These are phyloP conservation scores for Scophthalmus maximus DNA, from an alignment of 2,113 vertebrate genomes.

Conservation along the genomic window DNA sequence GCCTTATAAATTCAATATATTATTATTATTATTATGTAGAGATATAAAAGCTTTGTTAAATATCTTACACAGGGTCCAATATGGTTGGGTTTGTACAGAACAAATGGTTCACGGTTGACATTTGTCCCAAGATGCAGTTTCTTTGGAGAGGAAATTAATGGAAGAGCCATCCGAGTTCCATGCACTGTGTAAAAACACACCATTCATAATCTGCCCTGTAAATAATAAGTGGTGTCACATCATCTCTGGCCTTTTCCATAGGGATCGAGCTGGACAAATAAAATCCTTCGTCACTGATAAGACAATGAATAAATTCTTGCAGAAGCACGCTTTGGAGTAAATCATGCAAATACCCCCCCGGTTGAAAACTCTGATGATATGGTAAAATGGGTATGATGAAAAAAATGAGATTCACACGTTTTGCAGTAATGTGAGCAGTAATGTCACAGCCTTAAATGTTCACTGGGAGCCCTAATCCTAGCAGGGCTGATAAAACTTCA, in stretches of 20 bases:
- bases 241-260: not conserved
- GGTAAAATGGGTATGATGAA: not conserved
- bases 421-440: not conserved
- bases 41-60: conserved; percentile 29
- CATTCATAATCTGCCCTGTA: not conserved
- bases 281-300: not conserved
- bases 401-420: conserved; percentile 5
- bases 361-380: not conserved
- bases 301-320: conserved; percentile 14
- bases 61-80: too few relatives aligned
- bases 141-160: not conserved
- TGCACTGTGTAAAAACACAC: not conserved
- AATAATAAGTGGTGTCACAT: conserved; percentile 1
- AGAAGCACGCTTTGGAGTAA: not conserved
- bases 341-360: not conserved
- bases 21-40: too few relatives aligned
- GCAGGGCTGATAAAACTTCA: not conserved
- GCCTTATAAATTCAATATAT: too few relatives aligned
- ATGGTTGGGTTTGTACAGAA: not conserved
- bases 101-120: not conserved
- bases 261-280: not conserved
- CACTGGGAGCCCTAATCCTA: not conserved
- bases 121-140: not conserved
- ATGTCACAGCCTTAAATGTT: not conserved
- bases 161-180: not conserved